Conservation (phyloP, 2,113 vertebrate genomes). For the Echinops telfairi region DNA sequence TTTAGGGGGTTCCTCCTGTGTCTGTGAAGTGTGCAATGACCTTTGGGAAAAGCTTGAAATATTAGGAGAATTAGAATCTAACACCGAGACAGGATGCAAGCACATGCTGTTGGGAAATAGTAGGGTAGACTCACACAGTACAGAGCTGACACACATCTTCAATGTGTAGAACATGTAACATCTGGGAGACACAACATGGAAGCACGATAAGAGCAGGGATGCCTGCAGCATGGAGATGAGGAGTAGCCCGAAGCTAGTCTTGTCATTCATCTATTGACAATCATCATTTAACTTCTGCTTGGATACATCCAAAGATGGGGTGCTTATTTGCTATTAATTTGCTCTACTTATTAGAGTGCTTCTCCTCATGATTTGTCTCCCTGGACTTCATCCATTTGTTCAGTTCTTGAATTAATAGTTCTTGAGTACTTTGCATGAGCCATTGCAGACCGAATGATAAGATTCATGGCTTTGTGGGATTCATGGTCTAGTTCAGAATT, state of each 20-base stretch:
- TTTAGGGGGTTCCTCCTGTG: too few species aligned
- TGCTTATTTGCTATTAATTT: background rate
- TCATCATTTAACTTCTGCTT: background rate
- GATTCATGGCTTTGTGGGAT: background rate
- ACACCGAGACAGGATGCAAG: too few species aligned
- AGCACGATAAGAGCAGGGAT: too few species aligned
- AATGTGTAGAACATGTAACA: too few species aligned
- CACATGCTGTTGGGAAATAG: too few species aligned
- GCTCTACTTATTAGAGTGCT: background rate
- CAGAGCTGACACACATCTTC: too few species aligned
- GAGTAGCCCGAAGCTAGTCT: background rate
- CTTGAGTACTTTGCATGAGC: background rate
- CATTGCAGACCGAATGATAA: background rate
- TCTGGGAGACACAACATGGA: too few species aligned
- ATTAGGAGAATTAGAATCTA: too few species aligned
- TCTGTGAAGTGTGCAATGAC: too few species aligned
- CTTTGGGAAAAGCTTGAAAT: too few species aligned
- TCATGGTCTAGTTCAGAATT: background rate
- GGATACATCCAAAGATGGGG: background rate
- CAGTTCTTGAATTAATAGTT: background rate
- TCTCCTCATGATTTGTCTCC: background rate
- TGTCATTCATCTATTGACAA: slow-evolving; percentile 16
- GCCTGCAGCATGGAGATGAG: background rate
- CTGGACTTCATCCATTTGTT: background rate
- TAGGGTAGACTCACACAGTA: too few species aligned